Evolutionary conservation across 2,888 invertebrate genomes (phyloP), one percentile per base, ranked within the genome.

Genomic region (Hypomecis atomaria): DNA sequence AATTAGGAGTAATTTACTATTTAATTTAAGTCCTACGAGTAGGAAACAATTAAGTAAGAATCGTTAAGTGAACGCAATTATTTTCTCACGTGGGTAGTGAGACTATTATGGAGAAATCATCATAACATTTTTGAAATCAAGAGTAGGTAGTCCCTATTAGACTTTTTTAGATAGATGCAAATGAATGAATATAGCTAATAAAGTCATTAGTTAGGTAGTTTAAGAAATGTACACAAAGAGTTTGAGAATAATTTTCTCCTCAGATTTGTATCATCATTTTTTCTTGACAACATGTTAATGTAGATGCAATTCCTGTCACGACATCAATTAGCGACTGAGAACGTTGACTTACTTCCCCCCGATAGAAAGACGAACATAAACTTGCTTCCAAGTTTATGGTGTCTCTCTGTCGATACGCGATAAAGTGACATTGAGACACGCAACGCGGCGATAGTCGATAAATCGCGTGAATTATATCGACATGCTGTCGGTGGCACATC

Each of bases 381-480:
- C 65, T 59, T 57, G 47, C 48, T 33, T 36, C 45, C 54, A 59
- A 55, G 59, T 59, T 64, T 59, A 64, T 59, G 49, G 63, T 59
- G 54, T 64, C 63, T 59, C 37, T 62, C 43, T 44, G 43, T 55
- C 56, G 56, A 65, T 57, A 57, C 43, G 52, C 50, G 65, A 65
- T 65, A 65, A 65, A 52, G 56, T 57, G 65, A 65, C 65, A 65
- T 45, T n/a, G 56, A 70, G 71, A 78, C 85, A 86, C 87, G 87
- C 86, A 85, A 81, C 80, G 77, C 40, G 84, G 81, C 82, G 83
- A 82, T 84, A 84, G 74, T 82, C 82, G 88, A 89, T 89, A 88
- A 84, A 70, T 69, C 70, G 69, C 75, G 76, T 86, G 83, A 87
- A 83, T 86, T 88, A 85, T 84, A 84, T 86, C 85, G 86, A 87